Percentiles rank a stretch among this genome's conserved stretches.
Conservation (phyloP, 2,113 vertebrate genomes). For the Uropsilus gracilis region DNA sequence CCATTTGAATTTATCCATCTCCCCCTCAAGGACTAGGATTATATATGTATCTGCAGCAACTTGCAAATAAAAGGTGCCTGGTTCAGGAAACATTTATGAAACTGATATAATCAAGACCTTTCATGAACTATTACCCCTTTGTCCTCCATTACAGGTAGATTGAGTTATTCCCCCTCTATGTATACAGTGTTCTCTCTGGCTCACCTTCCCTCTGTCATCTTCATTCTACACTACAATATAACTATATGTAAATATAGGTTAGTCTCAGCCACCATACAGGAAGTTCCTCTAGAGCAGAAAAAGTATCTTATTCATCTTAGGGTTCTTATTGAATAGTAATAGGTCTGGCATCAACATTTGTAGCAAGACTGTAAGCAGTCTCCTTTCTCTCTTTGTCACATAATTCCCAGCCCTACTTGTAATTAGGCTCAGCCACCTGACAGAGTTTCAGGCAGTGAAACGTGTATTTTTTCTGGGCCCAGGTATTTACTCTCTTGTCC, state of each 20-base stretch:
- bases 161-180: background rate
- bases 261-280: background rate
- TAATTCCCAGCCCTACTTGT: background rate
- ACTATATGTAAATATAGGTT: background rate
- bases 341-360: background rate
- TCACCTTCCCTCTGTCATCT: background rate
- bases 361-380: background rate
- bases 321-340: background rate
- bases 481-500: background rate
- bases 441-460: background rate
- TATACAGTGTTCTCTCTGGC: background rate
- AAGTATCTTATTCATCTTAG: background rate
- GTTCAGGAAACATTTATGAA: background rate
- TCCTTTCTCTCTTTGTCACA: background rate
- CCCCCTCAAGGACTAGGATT: background rate
- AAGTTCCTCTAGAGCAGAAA: background rate
- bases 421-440: background rate
- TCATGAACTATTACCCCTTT: background rate
- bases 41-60: background rate
- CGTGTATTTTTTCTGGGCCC: background rate
- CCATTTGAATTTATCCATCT: background rate
- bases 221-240: background rate
- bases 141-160: background rate
- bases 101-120: background rate
- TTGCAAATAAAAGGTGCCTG: background rate